Evolutionary conservation across 2,888 invertebrate species (phyloP), one percentile per base, ranked within the genome.

Genomic region (Monochamus alternatus): DNA sequence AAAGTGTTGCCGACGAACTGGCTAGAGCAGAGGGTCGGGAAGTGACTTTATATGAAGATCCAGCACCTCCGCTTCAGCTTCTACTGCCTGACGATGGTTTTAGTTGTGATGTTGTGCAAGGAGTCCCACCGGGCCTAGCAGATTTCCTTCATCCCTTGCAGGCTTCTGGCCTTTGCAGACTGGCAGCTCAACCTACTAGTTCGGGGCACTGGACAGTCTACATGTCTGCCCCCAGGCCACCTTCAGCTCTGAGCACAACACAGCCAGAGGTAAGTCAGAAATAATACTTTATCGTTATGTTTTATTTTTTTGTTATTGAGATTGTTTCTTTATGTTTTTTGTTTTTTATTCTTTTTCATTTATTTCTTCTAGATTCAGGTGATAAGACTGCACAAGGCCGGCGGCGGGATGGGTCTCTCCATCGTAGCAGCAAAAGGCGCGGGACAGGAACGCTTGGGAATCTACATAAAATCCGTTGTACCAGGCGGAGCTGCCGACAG

Each of bases 391-490:
- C 95, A 97, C 87, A 98, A 99, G 90, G 97, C 97, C 85, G 94
- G 96, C 78, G 97, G 96, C 86, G 98, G 99, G 79, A 98, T 99
- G 95, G 99, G 99, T 10, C 92, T 99, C 84, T 98, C 98, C 86
- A 99, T 99, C 85, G 98, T 99, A 3, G 99, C 99, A 9, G 99
- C 99, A 38, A 98, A 98, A 90, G 91, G 89, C 32, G 88, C 88
- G 0, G 89, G 89, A 2, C 88, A 89, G 78, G 89, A 89, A 75
- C 83, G 97, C 83, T 91, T 97, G 78, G 99, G 99, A 63, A 99
- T 99, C 88, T 99, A 99, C 90, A 98, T 99, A 81, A 99, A 99
- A 90, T 98, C 98, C 30, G 98, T 99, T 43, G 98, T 99, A 55
- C 94, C 97, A 77, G 98, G 96, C 73, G 97, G 97, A 58, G 96